These are phyloP conservation scores for Sorex araneus DNA, from an alignment of 2,113 vertebrate genomes.

Conservation along the genomic window DNA sequence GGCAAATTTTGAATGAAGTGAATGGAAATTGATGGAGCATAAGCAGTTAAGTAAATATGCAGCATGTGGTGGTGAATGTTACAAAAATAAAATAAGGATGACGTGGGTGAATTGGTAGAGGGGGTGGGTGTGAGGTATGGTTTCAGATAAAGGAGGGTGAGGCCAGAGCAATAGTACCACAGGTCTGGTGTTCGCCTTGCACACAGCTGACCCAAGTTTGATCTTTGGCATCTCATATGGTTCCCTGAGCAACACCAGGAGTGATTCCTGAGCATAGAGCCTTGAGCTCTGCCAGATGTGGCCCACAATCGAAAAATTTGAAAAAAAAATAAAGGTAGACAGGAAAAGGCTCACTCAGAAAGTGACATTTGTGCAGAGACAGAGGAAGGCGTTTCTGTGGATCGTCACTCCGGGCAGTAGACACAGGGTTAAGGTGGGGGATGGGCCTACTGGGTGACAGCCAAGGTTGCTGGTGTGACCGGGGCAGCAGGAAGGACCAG, in stretches of 20 bases:
- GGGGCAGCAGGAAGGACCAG: not conserved
- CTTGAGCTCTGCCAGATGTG: too few species aligned
- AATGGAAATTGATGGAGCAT: not conserved
- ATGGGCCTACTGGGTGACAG: not conserved
- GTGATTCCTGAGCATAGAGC: too few species aligned
- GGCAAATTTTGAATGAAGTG: not conserved
- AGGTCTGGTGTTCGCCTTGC: too few species aligned
- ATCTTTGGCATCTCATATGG: too few species aligned
- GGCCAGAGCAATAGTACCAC: too few species aligned
- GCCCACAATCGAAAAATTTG: too few species aligned
- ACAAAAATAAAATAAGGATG: not conserved
- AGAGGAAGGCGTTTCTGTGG: not conserved
- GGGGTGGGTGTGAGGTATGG: not conserved
- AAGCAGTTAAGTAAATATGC: not conserved
- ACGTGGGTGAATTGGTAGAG: not conserved
- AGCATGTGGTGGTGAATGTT: not conserved
- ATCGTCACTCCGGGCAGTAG: not conserved
- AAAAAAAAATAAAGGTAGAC: not conserved
- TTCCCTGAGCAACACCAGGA: too few species aligned
- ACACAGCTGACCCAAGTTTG: too few species aligned
- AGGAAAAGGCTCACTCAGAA: constrained; percentile 10
- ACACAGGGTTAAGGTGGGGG: not conserved
- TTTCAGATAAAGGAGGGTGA: not conserved
- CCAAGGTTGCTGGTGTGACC: not conserved
- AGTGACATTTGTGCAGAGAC: constrained; percentile 28